A percentile compares a stretch with the other conserved stretches of the same genome.
These are phyloP conservation scores for Gulo gulo DNA, from an alignment of 2,113 vertebrate species.

Conservation along the genomic window DNA sequence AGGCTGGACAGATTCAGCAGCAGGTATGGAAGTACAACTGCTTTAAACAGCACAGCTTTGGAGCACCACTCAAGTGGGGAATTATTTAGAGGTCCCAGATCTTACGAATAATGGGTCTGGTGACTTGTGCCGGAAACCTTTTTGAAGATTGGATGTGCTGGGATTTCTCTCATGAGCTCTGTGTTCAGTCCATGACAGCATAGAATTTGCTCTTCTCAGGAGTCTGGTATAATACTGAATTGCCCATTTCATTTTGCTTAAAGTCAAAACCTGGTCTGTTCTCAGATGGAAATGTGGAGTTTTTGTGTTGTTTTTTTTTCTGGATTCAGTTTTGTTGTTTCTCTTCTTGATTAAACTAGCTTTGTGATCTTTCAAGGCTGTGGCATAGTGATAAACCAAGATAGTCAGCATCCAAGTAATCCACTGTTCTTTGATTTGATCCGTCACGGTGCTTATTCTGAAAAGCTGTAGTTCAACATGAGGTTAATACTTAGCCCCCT, in stretches of 20 bases:
- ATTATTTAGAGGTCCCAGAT: neutral
- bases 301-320: neutral
- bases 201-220: neutral
- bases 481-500: neutral
- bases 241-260: neutral
- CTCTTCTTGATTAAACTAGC: neutral
- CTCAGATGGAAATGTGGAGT: neutral
- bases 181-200: neutral
- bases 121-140: neutral
- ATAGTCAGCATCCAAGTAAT: neutral
- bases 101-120: neutral
- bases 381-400: neutral
- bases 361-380: neutral
- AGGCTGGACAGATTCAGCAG: conserved; percentile 97
- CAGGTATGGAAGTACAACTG: conserved; percentile 86
- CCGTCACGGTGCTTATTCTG: neutral
- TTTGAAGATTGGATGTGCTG: conserved; percentile 11
- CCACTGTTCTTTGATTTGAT: neutral
- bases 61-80: neutral
- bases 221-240: neutral
- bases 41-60: neutral
- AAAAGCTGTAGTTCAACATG: neutral
- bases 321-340: neutral
- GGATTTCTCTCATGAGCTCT: neutral
- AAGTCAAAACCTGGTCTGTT: neutral